Conservation (phyloP, 1,140 invertebrate genomes). For the Venturia canescens region DNA sequence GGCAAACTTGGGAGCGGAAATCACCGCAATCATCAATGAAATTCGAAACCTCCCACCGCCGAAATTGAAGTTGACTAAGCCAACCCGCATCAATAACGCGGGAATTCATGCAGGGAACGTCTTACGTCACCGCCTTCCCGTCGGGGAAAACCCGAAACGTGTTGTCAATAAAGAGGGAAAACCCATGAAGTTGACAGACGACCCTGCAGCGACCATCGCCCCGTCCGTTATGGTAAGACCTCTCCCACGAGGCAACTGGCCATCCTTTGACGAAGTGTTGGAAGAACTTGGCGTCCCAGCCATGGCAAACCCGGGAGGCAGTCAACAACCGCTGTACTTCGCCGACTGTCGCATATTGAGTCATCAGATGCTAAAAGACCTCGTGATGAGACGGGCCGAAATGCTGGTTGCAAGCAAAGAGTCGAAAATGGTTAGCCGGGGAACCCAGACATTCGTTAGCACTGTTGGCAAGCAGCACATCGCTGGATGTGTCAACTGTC, state of each 20-base stretch:
- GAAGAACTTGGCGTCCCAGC: constrained; percentile 21
- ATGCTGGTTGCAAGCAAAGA: too few relatives aligned
- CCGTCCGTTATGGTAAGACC: constrained; percentile 20
- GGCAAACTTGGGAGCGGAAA: too few relatives aligned
- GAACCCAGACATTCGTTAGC: constrained; percentile 32
- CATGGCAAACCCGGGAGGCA: neutral
- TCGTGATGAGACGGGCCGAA: constrained; percentile 33
- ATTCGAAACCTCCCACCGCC: constrained; percentile 7
- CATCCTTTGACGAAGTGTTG: constrained; percentile 32
- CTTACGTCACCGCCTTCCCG: neutral
- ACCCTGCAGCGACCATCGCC: neutral
- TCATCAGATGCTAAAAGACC: neutral
- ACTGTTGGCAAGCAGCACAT: constrained; percentile 41
- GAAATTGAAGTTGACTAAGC: constrained; percentile 2
- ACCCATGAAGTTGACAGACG: neutral
- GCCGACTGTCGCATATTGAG: neutral
- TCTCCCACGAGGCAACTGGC: neutral
- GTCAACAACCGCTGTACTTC: neutral
- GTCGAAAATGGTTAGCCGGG: too few relatives aligned
- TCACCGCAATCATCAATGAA: neutral
- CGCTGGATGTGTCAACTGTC: constrained; percentile 34
- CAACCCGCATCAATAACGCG: neutral
- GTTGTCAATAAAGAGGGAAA: neutral
- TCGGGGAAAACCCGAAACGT: neutral
- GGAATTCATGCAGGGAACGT: neutral